Evolutionary conservation across 92 coral and sea anemone species (phyloP).

Genomic region (Galaxea fascicularis): DNA sequence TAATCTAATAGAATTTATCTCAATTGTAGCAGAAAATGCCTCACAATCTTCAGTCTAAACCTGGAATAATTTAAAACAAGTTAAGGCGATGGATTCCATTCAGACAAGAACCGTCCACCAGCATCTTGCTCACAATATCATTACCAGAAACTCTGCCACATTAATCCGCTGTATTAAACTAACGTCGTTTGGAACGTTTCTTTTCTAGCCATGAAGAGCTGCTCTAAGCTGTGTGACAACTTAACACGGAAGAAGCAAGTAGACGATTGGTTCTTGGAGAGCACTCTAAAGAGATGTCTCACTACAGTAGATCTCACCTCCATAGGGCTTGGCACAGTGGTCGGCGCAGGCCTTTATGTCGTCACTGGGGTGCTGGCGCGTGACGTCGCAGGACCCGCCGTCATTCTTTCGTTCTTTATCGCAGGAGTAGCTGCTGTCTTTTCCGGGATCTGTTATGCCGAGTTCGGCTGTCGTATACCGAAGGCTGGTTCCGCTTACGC

Average conservation of each 20-base stretch:
- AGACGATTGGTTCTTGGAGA: constrained; percentile 54
- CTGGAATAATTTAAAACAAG: too few species aligned
- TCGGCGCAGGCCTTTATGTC: constrained; percentile 90
- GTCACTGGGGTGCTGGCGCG: constrained; percentile 90
- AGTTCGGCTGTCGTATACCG: constrained; percentile 91
- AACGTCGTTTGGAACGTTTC: background rate
- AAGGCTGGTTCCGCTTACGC: constrained; percentile 95
- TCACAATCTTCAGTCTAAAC: too few species aligned
- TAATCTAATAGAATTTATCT: too few species aligned
- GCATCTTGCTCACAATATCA: background rate
- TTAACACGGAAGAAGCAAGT: constrained; percentile 57
- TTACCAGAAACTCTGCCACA: background rate
- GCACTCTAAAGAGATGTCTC: constrained; percentile 67
- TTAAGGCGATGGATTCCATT: too few species aligned
- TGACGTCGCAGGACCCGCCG: constrained; percentile 90
- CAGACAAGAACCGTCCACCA: too few species aligned
- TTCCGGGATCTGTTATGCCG: constrained; percentile 93
- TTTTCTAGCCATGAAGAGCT: constrained; percentile 13
- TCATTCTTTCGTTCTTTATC: constrained; percentile 78
- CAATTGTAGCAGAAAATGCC: too few species aligned
- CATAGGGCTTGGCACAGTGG: constrained; percentile 79
- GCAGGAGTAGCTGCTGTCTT: constrained; percentile 83
- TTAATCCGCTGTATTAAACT: background rate
- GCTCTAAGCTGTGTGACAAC: constrained; percentile 27
- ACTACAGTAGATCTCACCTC: constrained; percentile 74